Conservation (phyloP, 1,140 invertebrate genomes). For the Lordiphosa collinella region DNA sequence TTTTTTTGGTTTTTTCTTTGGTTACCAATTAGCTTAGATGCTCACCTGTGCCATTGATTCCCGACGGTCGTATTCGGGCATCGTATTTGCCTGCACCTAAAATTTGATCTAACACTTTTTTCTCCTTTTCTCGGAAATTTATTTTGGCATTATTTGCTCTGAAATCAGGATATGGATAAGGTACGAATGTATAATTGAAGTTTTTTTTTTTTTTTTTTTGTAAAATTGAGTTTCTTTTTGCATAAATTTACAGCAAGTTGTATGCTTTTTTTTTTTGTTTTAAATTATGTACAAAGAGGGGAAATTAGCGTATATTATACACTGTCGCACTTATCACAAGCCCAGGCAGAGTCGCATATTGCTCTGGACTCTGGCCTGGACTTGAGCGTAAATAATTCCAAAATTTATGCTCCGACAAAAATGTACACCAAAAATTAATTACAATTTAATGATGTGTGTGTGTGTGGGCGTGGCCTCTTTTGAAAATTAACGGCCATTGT, state of each 20-base stretch:
- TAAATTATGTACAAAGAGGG: conserved; percentile 56
- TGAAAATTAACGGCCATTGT: conserved; percentile 65
- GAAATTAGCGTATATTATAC: conserved; percentile 55
- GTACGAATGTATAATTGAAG: conserved; percentile 75
- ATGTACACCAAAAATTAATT: conserved; percentile 75
- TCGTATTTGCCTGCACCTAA: conserved; percentile 94
- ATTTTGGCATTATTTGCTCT: conserved; percentile 86
- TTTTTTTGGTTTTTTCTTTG: conserved; percentile 1
- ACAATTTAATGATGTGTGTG: conserved; percentile 63
- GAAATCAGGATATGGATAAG: conserved; percentile 79
- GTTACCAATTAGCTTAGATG: neutral
- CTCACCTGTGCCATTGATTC: conserved; percentile 95
- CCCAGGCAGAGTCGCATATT: conserved; percentile 59
- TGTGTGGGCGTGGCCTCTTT: conserved; percentile 7
- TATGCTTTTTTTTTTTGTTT: conserved; percentile 11
- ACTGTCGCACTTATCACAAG: conserved; percentile 78
- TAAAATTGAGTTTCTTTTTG: conserved; percentile 48
- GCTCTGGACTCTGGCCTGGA: conserved; percentile 61
- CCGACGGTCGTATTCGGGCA: conserved; percentile 93
- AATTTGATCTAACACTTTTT: conserved; percentile 95
- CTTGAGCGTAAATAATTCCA: conserved; percentile 79
- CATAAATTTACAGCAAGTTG: conserved; percentile 59
- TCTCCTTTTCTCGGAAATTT: conserved; percentile 96
- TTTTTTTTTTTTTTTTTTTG: conserved; percentile 26
- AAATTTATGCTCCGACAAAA: conserved; percentile 80